phyloP scores from a whole-genome alignment of 2,888 invertebrate species.

The Leucania comma region DNA sequence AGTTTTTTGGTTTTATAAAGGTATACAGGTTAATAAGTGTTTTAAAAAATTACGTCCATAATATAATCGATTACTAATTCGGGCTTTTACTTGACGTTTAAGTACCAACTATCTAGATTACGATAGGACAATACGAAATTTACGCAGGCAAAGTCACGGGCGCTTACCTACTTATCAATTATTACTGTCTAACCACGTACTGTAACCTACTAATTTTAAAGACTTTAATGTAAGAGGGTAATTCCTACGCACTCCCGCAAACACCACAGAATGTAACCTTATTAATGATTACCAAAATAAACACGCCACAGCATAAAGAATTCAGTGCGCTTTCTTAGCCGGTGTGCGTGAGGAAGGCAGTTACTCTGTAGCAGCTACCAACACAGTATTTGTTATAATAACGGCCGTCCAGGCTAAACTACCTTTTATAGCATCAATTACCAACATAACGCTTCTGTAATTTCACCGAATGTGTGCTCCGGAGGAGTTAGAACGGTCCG shows the following conservation, averaged over 20 bases:
- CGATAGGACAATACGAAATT: background rate
- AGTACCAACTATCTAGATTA: background rate
- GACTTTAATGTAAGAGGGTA: constrained; percentile 34
- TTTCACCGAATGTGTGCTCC: constrained; percentile 73
- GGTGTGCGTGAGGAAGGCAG: constrained; percentile 72
- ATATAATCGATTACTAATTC: background rate
- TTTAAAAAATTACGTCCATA: too few relatives aligned
- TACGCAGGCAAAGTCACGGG: background rate
- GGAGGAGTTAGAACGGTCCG: constrained; percentile 63
- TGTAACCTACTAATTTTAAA: constrained; percentile 43
- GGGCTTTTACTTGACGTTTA: background rate
- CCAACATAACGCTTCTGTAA: constrained; percentile 78
- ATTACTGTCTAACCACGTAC: constrained; percentile 28
- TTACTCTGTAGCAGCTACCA: constrained; percentile 63
- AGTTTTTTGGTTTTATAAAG: too few relatives aligned
- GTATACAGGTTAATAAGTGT: too few relatives aligned
- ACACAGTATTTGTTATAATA: constrained; percentile 79
- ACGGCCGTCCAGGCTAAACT: constrained; percentile 76
- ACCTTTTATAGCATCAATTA: constrained; percentile 83
- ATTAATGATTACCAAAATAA: constrained; percentile 73
- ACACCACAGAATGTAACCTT: constrained; percentile 49
- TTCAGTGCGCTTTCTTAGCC: constrained; percentile 60
- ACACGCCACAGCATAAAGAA: constrained; percentile 70
- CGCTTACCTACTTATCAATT: constrained; percentile 14
- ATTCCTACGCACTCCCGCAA: constrained; percentile 35